phyloP scores from a whole-genome alignment of 1,140 invertebrate genomes.

The Tetramorium parvispinum region DNA sequence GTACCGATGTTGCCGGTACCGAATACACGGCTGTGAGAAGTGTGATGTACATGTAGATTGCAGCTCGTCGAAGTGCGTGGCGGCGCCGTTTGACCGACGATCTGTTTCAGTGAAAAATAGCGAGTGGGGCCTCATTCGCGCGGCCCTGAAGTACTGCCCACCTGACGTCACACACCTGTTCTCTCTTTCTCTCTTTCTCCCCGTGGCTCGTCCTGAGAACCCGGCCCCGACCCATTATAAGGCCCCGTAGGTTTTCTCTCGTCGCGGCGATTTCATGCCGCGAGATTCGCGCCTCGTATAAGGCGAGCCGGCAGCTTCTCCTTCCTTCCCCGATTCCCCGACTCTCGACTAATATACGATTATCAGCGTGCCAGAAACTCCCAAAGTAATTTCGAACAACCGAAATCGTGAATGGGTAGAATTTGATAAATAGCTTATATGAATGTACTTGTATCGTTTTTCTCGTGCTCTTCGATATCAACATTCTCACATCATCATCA shows the following conservation, averaged over 20 bases:
- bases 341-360: not conserved
- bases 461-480: not conserved
- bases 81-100: slow-evolving; percentile 72
- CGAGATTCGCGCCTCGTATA: slow-evolving; percentile 76
- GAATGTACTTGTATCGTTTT: not conserved
- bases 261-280: slow-evolving; percentile 76
- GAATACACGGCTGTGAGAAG: not conserved
- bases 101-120: slow-evolving; percentile 72
- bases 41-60: slow-evolving; percentile 21
- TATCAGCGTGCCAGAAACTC: not conserved
- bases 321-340: slow-evolving; percentile 43
- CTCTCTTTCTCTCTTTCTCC: slow-evolving; percentile 76
- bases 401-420: not conserved
- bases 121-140: slow-evolving; percentile 68
- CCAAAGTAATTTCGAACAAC: slow-evolving; percentile 11
- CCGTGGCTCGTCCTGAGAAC: slow-evolving; percentile 64
- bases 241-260: slow-evolving; percentile 68
- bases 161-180: slow-evolving; percentile 86
- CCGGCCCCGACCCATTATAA: slow-evolving; percentile 74
- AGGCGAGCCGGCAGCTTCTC: slow-evolving; percentile 61
- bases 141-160: slow-evolving; percentile 84
- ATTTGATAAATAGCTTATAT: not conserved
- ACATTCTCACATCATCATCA: not conserved
- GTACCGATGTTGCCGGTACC: not conserved
- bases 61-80: slow-evolving; percentile 43